phyloP scores from a whole-genome alignment of 2,113 vertebrate species.

The Empidonax alnorum region DNA sequence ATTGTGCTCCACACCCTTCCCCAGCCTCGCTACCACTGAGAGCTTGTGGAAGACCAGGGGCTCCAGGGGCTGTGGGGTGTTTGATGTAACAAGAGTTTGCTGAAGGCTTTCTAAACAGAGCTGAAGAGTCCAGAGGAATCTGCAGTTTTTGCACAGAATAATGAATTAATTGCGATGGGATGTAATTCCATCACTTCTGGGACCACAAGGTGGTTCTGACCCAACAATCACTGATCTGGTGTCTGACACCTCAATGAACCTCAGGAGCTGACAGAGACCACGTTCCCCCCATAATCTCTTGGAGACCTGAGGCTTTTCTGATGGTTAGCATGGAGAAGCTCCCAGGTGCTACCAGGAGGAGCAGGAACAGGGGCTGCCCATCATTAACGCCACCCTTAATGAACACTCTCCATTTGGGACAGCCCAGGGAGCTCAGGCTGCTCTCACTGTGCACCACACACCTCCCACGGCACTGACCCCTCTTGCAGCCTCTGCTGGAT shows the following conservation, averaged over 20 bases:
- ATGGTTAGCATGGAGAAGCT: neutral
- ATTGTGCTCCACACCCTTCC: too few relatives aligned
- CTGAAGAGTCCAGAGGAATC: neutral
- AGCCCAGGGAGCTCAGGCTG: neutral
- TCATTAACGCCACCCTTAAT: neutral
- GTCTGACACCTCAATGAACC: neutral
- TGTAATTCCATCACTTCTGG: neutral
- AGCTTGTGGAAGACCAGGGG: too few relatives aligned
- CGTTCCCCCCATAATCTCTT: too few relatives aligned
- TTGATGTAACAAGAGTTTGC: neutral
- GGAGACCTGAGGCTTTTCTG: neutral
- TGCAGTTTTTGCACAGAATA: neutral
- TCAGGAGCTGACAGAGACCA: too few relatives aligned
- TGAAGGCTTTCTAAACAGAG: neutral
- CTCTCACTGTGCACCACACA: accelerated
- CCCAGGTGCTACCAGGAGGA: neutral
- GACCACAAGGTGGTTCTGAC: neutral
- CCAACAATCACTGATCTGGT: too few relatives aligned
- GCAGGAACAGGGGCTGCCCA: neutral
- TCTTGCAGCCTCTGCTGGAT: neutral
- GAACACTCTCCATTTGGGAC: neutral
- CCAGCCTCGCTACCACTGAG: too few relatives aligned
- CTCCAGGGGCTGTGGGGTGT: too few relatives aligned
- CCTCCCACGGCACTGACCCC: neutral
- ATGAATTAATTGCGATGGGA: neutral